Evolutionary conservation across 2,797 vertebrate species (phyloP).

Genomic region (Parauchenoglanis punctatus): DNA sequence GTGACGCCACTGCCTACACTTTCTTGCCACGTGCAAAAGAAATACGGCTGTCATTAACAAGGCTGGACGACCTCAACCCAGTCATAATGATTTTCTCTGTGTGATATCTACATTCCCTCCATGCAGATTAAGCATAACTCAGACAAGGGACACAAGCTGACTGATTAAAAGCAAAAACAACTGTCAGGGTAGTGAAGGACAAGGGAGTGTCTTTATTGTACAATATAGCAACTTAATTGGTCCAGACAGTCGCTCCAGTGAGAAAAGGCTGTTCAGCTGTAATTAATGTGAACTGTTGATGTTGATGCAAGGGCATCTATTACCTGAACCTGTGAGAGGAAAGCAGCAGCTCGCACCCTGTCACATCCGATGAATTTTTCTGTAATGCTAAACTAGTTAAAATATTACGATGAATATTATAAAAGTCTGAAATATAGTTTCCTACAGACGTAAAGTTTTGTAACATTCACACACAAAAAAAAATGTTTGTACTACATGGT

Average conservation of each 20-base stretch:
- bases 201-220: constrained; percentile 80
- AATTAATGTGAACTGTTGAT: constrained; percentile 58
- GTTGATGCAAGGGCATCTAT: constrained; percentile 35
- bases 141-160: constrained; percentile 76
- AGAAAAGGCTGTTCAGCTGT: constrained; percentile 69
- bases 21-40: neutral
- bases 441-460: neutral
- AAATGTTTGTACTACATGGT: neutral
- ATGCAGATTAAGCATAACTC: constrained; percentile 83
- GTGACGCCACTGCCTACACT: neutral
- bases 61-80: constrained; percentile 65
- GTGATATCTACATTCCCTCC: constrained; percentile 74
- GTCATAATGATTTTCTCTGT: constrained; percentile 74
- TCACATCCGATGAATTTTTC: neutral
- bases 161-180: constrained; percentile 87
- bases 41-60: constrained; percentile 23
- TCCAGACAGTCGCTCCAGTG: constrained; percentile 74
- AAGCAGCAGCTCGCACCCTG: neutral
- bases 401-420: neutral
- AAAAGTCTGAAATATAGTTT: neutral
- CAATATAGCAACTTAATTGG: constrained; percentile 81
- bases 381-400: neutral
- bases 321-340: constrained; percentile 11
- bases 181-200: constrained; percentile 81
- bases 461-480: neutral